phyloP scores from a whole-genome alignment of 2,888 invertebrate species.

The Drosophila limbata region DNA sequence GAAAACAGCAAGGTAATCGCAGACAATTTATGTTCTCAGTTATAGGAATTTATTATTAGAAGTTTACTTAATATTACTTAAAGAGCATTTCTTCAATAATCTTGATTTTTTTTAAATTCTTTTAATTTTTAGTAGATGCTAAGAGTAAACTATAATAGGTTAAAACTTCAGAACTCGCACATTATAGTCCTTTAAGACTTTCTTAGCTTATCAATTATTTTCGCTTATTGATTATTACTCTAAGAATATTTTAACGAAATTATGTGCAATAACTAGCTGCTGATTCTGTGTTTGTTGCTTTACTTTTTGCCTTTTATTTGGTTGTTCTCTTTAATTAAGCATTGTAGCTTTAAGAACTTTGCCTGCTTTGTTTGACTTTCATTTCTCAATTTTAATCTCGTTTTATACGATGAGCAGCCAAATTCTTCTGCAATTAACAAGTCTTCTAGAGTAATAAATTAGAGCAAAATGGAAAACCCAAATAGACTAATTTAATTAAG shows the following conservation, averaged over 20 bases:
- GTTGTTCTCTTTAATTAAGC: not conserved
- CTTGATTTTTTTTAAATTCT: not conserved
- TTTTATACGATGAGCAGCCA: too few species aligned
- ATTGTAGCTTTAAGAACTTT: not conserved
- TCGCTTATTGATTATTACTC: not conserved
- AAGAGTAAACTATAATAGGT: too few species aligned
- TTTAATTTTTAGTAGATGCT: not conserved
- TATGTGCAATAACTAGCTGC: not conserved
- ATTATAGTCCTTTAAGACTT: not conserved
- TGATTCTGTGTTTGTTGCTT: not conserved
- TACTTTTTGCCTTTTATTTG: not conserved
- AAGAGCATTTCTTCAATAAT: not conserved
- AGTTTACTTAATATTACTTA: not conserved
- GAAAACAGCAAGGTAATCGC: conserved; percentile 19
- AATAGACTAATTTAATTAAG: not conserved
- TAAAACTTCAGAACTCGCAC: not conserved
- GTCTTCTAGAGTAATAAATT: too few species aligned
- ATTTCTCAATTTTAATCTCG: not conserved
- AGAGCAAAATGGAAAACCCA: not conserved
- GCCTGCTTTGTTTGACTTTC: too few species aligned
- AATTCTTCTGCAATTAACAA: too few species aligned
- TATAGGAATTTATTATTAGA: conserved; percentile 5
- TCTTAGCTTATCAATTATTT: not conserved
- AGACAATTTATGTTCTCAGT: conserved; percentile 5
- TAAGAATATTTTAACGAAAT: not conserved